Conservation (phyloP, 2,113 vertebrate species). For the Ardeotis arabs region DNA sequence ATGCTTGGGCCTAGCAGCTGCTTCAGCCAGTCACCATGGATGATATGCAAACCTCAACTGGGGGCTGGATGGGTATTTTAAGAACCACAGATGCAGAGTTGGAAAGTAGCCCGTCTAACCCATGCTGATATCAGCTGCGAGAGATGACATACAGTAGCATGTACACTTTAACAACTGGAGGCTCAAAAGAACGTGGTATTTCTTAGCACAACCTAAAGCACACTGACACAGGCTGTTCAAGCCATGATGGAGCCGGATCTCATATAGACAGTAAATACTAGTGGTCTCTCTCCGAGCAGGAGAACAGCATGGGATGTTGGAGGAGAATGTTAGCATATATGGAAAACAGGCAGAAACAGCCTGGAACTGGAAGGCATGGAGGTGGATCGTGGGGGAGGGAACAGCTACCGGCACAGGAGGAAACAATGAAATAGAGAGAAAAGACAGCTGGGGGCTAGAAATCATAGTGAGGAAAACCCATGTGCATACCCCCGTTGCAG, state of each 20-base stretch:
- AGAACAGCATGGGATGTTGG: background rate
- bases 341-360: background rate
- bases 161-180: background rate
- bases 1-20: conserved; percentile 42
- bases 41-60: background rate
- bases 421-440: background rate
- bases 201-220: background rate
- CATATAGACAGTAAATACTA: background rate
- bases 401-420: background rate
- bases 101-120: background rate
- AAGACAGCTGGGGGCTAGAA: background rate
- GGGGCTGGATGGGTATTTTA: conserved; percentile 12
- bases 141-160: background rate
- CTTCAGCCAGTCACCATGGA: conserved; percentile 47
- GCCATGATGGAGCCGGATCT: background rate
- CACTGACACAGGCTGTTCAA: background rate
- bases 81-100: conserved; percentile 20
- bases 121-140: background rate
- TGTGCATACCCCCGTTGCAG: background rate
- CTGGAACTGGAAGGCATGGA: background rate
- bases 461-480: background rate
- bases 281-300: background rate
- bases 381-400: background rate
- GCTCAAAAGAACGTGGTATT: background rate
- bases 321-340: background rate